phyloP scores from a whole-genome alignment of 2,797 vertebrate species.

The Mormyrus proboscirostris region DNA sequence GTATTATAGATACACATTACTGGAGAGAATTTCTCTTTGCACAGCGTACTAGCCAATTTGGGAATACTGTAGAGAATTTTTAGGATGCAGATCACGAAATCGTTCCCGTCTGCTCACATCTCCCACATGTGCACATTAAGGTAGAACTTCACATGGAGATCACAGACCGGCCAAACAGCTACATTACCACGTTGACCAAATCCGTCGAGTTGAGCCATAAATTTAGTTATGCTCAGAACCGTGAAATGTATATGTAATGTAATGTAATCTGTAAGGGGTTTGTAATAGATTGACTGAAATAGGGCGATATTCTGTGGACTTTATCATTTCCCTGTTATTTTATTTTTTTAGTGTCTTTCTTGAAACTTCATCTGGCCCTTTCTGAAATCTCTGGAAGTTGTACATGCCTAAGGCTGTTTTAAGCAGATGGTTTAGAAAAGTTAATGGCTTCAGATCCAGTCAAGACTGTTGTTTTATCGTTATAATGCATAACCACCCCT shows the following conservation, averaged over 20 bases:
- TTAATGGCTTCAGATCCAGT: background rate
- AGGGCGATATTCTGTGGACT: background rate
- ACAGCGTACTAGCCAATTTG: background rate
- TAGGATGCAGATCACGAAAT: constrained; percentile 10
- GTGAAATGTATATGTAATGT: background rate
- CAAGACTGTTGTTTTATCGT: background rate
- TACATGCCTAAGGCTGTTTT: background rate
- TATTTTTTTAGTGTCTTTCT: background rate
- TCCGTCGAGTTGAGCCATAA: background rate
- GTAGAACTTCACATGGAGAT: background rate
- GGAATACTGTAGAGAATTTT: background rate
- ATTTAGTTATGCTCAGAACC: background rate
- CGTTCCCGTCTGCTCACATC: background rate
- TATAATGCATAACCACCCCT: background rate
- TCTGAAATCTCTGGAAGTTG: background rate
- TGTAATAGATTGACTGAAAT: background rate
- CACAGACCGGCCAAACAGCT: background rate
- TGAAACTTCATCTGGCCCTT: background rate
- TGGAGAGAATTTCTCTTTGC: background rate
- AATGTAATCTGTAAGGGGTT: background rate
- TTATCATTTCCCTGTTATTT: background rate
- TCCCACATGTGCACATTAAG: background rate
- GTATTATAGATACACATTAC: background rate
- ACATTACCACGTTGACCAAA: background rate
- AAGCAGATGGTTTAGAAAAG: background rate